Base-by-base conservation (phyloP, 2,113 vertebrate genomes). In the Seriola quinqueradiata region DNA sequence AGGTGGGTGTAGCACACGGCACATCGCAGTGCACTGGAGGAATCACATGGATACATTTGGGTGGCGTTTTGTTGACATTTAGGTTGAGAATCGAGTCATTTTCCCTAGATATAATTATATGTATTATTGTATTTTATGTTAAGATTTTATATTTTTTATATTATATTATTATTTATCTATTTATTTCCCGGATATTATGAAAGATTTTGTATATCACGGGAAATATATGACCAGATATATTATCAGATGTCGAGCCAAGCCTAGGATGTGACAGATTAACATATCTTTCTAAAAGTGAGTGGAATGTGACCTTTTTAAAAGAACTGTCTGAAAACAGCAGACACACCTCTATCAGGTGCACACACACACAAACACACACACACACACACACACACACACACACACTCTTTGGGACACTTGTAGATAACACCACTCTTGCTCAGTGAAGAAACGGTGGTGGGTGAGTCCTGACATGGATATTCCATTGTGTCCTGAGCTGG, bases 1-100 rank as follows among this genome's bases (percentile, higher is more conserved):
- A 99, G 96, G 98, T 99, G 85, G 28, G 79, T 16, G 0, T 19
- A 23, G 36, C 16, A 58, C 25, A 2, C 4, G 5, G 25, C 3
- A 21, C 50, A 32, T 40, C 12, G 5, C 4, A 7, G 3, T 32
- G 5, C 21, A 13, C 4, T 4, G 12, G 8, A 25, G 28, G 28
- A 28, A 28, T 28, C 32, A 25, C 25, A 25, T 25, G 25, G 25
- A 25, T 25, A 25, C 25, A 25, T 25, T 25, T 25, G 25, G 25
- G 25, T 25, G 25, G 25, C 25, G 25, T 25, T 25, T 25, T 25
- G 25, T 25, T 25, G 42, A 61, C n/a, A 25, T 28, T 25, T 13
- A 16, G 4, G 17, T 17, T 19, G 13, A 6, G 25, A 58, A 58
- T 28, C 52, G 25, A 25, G 25, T 25, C 25, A 25, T 25, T 25